phyloP scores from a whole-genome alignment of 2,113 vertebrate genomes.

The Siphamia tubifer region DNA sequence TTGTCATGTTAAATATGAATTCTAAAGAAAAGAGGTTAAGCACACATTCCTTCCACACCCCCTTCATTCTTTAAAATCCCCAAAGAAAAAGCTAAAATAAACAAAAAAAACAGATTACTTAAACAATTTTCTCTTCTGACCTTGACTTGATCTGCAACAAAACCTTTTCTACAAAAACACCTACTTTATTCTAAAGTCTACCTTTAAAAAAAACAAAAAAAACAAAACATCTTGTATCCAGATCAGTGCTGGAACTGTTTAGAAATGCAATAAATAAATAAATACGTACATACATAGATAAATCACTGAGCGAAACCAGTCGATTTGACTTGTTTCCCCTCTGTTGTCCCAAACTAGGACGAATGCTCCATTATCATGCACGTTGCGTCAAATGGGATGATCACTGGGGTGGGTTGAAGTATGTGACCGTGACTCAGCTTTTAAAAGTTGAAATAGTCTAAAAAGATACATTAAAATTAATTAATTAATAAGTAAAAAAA shows the following conservation, averaged over 20 bases:
- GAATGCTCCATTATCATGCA: slow-evolving; percentile 15
- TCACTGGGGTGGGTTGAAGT: slow-evolving; percentile 41
- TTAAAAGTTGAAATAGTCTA: slow-evolving; percentile 45
- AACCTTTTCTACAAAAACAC: background rate
- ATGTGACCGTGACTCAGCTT: slow-evolving; percentile 76
- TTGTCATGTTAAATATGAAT: background rate
- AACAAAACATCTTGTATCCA: background rate
- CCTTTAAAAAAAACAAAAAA: too few species aligned
- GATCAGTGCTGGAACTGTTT: too few species aligned
- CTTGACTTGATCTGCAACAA: slow-evolving; percentile 14
- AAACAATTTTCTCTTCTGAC: background rate
- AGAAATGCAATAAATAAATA: too few species aligned
- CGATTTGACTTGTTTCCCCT: background rate
- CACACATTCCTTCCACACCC: background rate
- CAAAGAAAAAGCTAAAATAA: too few species aligned
- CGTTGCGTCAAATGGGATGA: slow-evolving; percentile 67
- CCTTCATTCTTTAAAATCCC: background rate
- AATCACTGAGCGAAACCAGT: background rate
- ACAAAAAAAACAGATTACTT: background rate
- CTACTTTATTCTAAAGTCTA: too few species aligned
- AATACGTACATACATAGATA: too few species aligned
- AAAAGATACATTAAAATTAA: too few species aligned
- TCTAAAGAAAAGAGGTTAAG: background rate
- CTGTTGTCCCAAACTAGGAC: slow-evolving; percentile 46
- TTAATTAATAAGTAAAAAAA: background rate